A percentile compares a stretch with the other conserved stretches of the same genome.
These are phyloP conservation scores for Eupithecia abbreviata DNA, from an alignment of 2,888 invertebrate species.

Conservation along the genomic window DNA sequence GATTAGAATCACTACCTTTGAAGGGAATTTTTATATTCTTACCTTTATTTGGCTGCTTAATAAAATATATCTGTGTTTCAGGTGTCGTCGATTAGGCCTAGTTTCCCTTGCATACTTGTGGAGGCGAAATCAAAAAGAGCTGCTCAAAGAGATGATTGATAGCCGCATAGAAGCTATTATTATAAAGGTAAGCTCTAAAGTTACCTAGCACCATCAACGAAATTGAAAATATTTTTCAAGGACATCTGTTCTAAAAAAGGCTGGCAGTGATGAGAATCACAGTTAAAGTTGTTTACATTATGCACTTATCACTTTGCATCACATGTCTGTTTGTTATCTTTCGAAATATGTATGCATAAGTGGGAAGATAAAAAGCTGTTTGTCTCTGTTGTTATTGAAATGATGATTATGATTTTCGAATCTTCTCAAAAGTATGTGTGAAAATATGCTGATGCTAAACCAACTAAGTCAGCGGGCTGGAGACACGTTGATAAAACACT, in stretches of 20 bases:
- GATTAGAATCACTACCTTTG: neutral
- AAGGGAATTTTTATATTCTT: neutral
- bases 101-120: constrained; percentile 96
- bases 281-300: neutral
- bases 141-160: constrained; percentile 98
- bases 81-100: constrained; percentile 95
- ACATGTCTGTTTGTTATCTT: neutral
- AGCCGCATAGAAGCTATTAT: constrained; percentile 96
- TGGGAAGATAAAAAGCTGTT: neutral
- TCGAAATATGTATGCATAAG: neutral
- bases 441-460: neutral
- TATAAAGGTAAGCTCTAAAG: constrained; percentile 90
- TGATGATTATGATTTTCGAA: neutral
- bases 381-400: neutral
- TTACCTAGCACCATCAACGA: neutral
- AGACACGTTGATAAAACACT: neutral
- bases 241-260: neutral
- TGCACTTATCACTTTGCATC: neutral
- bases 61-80: constrained; percentile 67
- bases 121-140: constrained; percentile 96
- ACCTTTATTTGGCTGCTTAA: neutral
- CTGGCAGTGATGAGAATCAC: neutral
- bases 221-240: neutral
- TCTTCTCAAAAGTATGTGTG: neutral
- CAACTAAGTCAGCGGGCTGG: neutral